These are phyloP conservation scores for Morinoia aosen DNA, from an alignment of 2,888 invertebrate species.

Conservation along the genomic window DNA sequence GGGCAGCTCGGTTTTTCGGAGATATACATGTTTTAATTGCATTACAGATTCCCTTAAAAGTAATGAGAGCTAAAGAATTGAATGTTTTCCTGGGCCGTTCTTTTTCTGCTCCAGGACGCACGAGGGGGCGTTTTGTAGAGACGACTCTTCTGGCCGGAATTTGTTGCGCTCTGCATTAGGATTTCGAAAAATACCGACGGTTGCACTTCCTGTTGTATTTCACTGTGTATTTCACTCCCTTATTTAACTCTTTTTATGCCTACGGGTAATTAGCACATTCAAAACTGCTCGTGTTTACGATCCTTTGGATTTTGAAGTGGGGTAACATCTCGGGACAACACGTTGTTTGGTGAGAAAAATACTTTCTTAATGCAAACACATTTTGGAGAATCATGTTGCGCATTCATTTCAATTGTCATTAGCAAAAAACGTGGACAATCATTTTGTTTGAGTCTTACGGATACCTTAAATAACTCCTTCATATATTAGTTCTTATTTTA, in stretches of 20 bases:
- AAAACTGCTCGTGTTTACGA: not conserved
- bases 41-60: conserved; percentile 46
- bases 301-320: not conserved
- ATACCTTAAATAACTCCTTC: too few species aligned
- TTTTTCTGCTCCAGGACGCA: not conserved
- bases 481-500: too few species aligned
- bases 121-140: conserved; percentile 23
- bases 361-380: too few species aligned
- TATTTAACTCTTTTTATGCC: not conserved
- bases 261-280: not conserved
- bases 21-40: conserved; percentile 53
- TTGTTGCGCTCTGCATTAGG: conserved; percentile 12
- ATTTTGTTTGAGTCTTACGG: too few species aligned
- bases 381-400: too few species aligned
- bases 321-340: not conserved
- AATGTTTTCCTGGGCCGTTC: not conserved
- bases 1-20: conserved; percentile 25
- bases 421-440: too few species aligned
- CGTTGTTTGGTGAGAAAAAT: not conserved
- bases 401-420: too few species aligned
- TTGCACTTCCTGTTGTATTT: not conserved
- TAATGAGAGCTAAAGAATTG: conserved; percentile 35
- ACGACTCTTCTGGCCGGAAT: not conserved
- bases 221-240: not conserved
- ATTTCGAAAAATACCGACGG: not conserved